A percentile compares a stretch with the other conserved stretches of the same genome.
These are phyloP conservation scores for Melanostoma scalare DNA, from an alignment of 2,888 invertebrate genomes.

Conservation along the genomic window DNA sequence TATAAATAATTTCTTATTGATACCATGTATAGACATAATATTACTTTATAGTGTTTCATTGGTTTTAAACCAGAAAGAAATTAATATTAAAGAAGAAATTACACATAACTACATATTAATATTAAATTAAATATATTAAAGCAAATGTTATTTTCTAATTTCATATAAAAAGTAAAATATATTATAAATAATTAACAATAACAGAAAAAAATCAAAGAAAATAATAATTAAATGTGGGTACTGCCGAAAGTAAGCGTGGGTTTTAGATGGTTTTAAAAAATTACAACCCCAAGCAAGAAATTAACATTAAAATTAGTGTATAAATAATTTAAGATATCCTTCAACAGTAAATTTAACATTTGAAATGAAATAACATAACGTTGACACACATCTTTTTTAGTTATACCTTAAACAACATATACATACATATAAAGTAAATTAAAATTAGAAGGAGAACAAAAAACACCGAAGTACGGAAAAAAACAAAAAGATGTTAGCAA, in stretches of 20 bases:
- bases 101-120: constrained; percentile 63
- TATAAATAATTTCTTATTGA: constrained; percentile 55
- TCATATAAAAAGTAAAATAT: constrained; percentile 51
- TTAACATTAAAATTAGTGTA: constrained; percentile 51
- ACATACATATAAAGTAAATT: constrained; percentile 46
- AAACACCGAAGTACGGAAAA: constrained; percentile 49
- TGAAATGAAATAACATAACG: constrained; percentile 62
- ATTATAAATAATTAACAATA: constrained; percentile 42
- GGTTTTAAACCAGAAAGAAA: constrained; percentile 68
- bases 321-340: constrained; percentile 69
- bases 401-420: constrained; percentile 22
- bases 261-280: constrained; percentile 5
- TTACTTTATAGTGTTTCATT: constrained; percentile 66
- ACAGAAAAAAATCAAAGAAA: constrained; percentile 40
- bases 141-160: constrained; percentile 71
- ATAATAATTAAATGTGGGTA: constrained; percentile 24
- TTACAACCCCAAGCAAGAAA: constrained; percentile 24
- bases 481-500: constrained; percentile 57
- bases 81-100: constrained; percentile 17
- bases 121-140: constrained; percentile 71
- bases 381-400: constrained; percentile 14
- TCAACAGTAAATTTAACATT: constrained; percentile 53
- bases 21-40: constrained; percentile 66
- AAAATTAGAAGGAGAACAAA: constrained; percentile 31
- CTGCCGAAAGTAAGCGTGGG: constrained; percentile 2